Percentiles rank a stretch among this genome's conserved stretches.
These are phyloP conservation scores for Smithornis capensis DNA, from an alignment of 2,113 vertebrate species.

Conservation along the genomic window DNA sequence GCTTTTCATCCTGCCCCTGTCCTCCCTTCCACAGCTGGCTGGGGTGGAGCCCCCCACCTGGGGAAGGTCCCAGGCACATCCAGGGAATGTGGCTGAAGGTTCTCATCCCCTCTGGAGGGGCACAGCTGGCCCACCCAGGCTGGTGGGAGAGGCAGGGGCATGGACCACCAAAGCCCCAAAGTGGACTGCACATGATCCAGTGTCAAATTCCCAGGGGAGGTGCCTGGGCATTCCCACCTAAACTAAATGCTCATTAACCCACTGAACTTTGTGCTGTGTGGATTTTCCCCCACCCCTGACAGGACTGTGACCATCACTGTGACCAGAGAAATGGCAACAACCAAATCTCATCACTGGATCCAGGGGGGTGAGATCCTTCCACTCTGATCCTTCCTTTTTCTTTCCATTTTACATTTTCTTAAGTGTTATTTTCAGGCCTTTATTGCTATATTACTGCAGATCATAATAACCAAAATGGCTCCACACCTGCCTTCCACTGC, in stretches of 20 bases:
- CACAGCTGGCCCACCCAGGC: background rate
- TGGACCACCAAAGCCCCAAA: background rate
- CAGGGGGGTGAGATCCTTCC: background rate
- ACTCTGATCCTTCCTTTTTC: background rate
- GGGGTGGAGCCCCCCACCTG: background rate
- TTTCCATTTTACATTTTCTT: background rate
- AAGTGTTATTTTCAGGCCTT: background rate
- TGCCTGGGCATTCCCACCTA: background rate
- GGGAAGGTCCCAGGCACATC: background rate
- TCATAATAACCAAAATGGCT: background rate
- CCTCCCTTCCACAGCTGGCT: background rate
- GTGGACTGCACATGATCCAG: background rate
- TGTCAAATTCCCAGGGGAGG: too few relatives aligned
- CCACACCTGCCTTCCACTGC: background rate
- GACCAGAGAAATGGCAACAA: background rate
- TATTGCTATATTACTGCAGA: background rate
- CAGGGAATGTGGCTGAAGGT: background rate
- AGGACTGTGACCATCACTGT: background rate
- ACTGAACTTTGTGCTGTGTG: background rate
- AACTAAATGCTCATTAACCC: too few relatives aligned
- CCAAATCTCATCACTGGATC: background rate
- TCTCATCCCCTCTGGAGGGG: background rate
- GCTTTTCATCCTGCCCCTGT: background rate
- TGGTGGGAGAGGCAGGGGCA: too few relatives aligned
- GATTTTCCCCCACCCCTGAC: background rate